Conservation (phyloP, 1,140 invertebrate species). For the Lamellibrachia luymesi region DNA sequence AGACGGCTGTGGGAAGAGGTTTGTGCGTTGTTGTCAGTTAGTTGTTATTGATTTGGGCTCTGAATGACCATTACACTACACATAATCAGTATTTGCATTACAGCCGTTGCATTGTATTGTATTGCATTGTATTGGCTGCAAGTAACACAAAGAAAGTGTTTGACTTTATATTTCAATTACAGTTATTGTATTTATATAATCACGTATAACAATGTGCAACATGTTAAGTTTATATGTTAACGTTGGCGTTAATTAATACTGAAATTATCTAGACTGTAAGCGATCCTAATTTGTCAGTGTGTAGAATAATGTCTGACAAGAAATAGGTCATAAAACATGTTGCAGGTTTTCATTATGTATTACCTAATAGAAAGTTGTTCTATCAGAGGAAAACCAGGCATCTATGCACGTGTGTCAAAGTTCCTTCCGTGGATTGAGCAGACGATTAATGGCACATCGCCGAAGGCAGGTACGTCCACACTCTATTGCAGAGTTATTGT, state of each 20-base stretch:
- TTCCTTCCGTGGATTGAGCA: background rate
- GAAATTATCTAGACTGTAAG: background rate
- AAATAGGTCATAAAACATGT: background rate
- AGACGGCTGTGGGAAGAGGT: background rate
- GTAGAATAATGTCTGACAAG: background rate
- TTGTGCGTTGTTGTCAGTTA: background rate
- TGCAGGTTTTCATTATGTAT: background rate
- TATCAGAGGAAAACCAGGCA: background rate
- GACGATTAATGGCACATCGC: background rate
- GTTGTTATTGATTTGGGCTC: background rate
- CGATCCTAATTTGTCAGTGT: background rate
- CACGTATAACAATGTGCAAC: background rate
- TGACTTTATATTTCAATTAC: background rate
- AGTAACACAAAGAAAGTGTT: background rate
- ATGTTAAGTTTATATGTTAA: too few species aligned
- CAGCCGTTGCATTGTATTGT: too few species aligned
- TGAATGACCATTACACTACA: background rate
- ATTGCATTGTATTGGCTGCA: background rate
- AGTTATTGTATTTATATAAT: background rate
- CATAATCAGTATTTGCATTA: background rate
- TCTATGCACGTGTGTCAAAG: background rate
- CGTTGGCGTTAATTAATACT: too few species aligned
- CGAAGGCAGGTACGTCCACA: background rate
- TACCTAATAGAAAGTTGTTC: background rate
- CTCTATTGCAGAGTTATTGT: background rate